A percentile compares a stretch with the other conserved stretches of the same genome.
Conservation (phyloP, 2,797 vertebrate species). For the Carduelis carduelis region DNA sequence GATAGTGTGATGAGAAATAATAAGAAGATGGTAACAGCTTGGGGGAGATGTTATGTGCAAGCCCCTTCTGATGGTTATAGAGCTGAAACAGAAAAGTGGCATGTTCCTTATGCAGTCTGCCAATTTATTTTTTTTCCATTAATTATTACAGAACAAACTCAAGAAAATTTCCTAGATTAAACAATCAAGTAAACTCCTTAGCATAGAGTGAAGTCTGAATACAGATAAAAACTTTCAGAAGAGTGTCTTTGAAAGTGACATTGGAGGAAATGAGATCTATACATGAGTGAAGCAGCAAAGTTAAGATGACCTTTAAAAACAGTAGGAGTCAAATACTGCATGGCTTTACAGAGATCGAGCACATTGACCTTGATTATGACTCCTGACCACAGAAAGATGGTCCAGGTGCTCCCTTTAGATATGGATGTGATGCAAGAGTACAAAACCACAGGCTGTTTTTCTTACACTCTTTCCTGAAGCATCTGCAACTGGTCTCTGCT, state of each 20-base stretch:
- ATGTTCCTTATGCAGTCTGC: not conserved
- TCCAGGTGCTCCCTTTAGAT: not conserved
- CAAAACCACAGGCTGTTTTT: not conserved
- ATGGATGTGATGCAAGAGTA: not conserved
- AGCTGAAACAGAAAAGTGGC: not conserved
- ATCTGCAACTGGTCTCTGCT: not conserved
- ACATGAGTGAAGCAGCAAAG: not conserved
- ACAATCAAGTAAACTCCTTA: not conserved
- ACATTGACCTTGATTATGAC: not conserved
- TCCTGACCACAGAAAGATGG: not conserved
- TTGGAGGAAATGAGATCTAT: not conserved
- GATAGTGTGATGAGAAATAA: not conserved
- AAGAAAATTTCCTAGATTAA: not conserved
- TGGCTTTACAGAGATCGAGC: not conserved
- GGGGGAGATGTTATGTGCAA: not conserved
- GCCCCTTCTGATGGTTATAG: not conserved
- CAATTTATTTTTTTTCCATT: not conserved
- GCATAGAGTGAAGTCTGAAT: not conserved
- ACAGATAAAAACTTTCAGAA: not conserved
- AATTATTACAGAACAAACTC: not conserved
- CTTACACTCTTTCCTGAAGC: not conserved
- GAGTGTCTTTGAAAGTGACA: not conserved
- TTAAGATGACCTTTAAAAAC: not conserved
- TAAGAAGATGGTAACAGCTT: not conserved
- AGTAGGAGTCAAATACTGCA: not conserved